These are phyloP conservation scores for Epizoanthus stellaris DNA, from an alignment of 92 coral and sea anemone species.

Conservation along the genomic window DNA sequence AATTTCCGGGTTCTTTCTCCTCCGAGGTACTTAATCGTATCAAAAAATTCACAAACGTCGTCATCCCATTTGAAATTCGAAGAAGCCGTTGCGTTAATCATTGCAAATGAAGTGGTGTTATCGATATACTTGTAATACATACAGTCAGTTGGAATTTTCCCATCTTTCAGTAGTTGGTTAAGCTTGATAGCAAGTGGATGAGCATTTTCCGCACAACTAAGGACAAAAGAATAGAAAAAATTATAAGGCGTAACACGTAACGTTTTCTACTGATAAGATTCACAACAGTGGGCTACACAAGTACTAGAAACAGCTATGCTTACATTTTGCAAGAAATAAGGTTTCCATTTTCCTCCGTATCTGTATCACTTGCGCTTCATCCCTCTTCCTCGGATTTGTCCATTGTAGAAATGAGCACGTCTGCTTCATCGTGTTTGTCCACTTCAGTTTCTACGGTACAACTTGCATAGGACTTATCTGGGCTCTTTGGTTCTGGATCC, in stretches of 20 bases:
- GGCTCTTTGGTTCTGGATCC: no score
- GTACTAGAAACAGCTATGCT: neutral
- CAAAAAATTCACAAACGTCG: conserved; percentile 41
- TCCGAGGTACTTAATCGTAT: conserved; percentile 58
- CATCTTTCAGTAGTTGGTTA: conserved; percentile 49
- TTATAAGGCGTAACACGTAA: conserved; percentile 5
- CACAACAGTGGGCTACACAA: neutral
- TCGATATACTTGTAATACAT: conserved; percentile 52
- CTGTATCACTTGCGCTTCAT: no score
- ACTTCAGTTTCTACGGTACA: no score
- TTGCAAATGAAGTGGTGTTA: conserved; percentile 55
- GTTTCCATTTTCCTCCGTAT: no score
- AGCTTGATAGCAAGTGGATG: conserved; percentile 56
- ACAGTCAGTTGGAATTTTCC: conserved; percentile 57
- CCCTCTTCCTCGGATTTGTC: no score
- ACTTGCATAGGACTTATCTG: no score
- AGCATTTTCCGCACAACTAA: conserved; percentile 39
- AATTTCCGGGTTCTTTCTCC: conserved; percentile 57
- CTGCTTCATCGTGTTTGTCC: no score
- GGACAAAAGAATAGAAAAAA: conserved; percentile 10
- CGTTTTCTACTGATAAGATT: neutral
- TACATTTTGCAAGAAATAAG: neutral
- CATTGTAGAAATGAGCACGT: no score
- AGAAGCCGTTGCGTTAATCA: conserved; percentile 41
- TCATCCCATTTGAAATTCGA: conserved; percentile 60